Percentiles rank a stretch among this genome's conserved stretches.
These are phyloP conservation scores for Tenodera sinensis DNA, from an alignment of 2,888 invertebrate genomes.

Conservation along the genomic window DNA sequence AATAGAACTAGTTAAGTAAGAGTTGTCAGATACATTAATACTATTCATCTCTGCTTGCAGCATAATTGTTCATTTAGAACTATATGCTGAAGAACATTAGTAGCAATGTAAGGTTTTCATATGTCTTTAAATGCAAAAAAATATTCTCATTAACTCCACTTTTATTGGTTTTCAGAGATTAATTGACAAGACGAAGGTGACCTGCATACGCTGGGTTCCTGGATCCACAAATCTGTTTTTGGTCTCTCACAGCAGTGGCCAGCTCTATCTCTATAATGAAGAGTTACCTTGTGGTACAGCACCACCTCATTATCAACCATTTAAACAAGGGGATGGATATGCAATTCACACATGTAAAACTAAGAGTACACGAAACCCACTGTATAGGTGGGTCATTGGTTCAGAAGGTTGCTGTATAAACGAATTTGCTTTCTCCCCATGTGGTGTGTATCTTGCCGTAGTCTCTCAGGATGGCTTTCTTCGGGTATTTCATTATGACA, in stretches of 20 bases:
- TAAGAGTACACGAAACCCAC: conserved; percentile 91
- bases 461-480: conserved; percentile 95
- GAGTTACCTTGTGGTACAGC: conserved; percentile 87
- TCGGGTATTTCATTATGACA: conserved; percentile 93
- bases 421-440: conserved; percentile 95
- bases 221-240: conserved; percentile 91
- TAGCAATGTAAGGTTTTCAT: not conserved
- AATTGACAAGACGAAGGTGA: conserved; percentile 92
- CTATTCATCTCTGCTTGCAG: not conserved
- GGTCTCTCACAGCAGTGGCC: conserved; percentile 92
- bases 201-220: conserved; percentile 97
- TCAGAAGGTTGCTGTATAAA: conserved; percentile 82
- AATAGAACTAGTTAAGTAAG: not conserved
- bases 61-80: not conserved
- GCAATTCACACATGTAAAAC: conserved; percentile 94
- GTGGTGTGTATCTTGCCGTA: conserved; percentile 86
- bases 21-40: too few species aligned
- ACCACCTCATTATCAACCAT: conserved; percentile 90
- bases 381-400: conserved; percentile 87
- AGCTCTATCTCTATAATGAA: conserved; percentile 96
- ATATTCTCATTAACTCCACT: not conserved
- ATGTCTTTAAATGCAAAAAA: not conserved
- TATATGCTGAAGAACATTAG: not conserved
- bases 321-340: conserved; percentile 92
- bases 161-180: conserved; percentile 64